Percentiles rank a stretch among this genome's conserved stretches.
phyloP scores from a whole-genome alignment of 2,888 invertebrate species.

The Orchesella flavescens region DNA sequence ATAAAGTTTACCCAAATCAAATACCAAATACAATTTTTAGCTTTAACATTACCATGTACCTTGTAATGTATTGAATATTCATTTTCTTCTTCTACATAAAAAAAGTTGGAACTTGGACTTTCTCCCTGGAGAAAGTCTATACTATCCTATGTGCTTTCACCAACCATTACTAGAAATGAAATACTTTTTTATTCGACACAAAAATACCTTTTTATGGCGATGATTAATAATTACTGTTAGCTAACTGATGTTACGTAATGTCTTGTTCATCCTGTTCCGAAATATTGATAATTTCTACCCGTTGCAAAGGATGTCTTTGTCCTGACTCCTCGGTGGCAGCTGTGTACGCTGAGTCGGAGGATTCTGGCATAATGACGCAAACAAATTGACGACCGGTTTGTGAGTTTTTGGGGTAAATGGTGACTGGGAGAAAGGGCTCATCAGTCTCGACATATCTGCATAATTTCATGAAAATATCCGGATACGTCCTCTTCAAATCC shows the following conservation, averaged over 20 bases:
- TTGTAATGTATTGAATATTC: too few relatives aligned
- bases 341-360: slow-evolving; percentile 72
- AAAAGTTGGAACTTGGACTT: too few relatives aligned
- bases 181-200: slow-evolving; percentile 9
- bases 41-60: too few relatives aligned
- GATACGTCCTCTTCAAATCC: slow-evolving; percentile 87
- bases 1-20: too few relatives aligned
- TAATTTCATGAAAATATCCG: slow-evolving; percentile 88
- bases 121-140: too few relatives aligned
- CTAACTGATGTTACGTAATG: slow-evolving; percentile 45
- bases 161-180: too few relatives aligned
- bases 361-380: slow-evolving; percentile 93
- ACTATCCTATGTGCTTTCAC: too few relatives aligned
- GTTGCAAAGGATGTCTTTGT: slow-evolving; percentile 31
- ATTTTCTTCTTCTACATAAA: too few relatives aligned
- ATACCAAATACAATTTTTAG: too few relatives aligned
- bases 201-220: background rate
- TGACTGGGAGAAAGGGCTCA: slow-evolving; percentile 88
- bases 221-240: background rate
- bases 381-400: slow-evolving; percentile 84
- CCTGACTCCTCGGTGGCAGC: slow-evolving; percentile 36
- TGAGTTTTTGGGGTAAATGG: slow-evolving; percentile 88
- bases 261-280: slow-evolving; percentile 60
- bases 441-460: slow-evolving; percentile 86
- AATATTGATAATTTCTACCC: slow-evolving; percentile 68